phyloP scores from a whole-genome alignment of 2,888 invertebrate genomes.

The Oscheius sp. region DNA sequence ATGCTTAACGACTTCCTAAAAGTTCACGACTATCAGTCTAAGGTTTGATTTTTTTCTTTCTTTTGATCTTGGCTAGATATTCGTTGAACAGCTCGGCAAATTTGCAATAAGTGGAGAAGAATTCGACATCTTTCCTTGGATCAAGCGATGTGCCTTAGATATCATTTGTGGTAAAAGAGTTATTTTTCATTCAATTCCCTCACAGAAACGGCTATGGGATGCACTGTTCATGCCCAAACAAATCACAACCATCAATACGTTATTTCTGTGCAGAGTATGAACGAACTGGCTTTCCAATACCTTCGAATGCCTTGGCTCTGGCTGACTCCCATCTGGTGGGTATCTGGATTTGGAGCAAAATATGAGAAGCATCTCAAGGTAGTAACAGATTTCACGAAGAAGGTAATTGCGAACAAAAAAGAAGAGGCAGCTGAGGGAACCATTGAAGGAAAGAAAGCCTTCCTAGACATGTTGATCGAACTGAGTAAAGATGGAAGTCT shows the following conservation, averaged over 20 bases:
- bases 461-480: constrained; percentile 72
- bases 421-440: constrained; percentile 4
- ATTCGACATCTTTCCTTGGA: constrained; percentile 73
- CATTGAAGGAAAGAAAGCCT: constrained; percentile 55
- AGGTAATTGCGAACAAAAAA: constrained; percentile 45
- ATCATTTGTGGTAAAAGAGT: constrained; percentile 65
- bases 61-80: constrained; percentile 41
- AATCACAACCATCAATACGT: constrained; percentile 31
- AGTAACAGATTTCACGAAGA: constrained; percentile 62
- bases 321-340: constrained; percentile 74
- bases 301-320: constrained; percentile 75
- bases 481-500: constrained; percentile 62
- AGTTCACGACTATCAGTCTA: constrained; percentile 48
- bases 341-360: constrained; percentile 73
- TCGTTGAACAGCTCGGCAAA: constrained; percentile 46
- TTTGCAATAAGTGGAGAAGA: constrained; percentile 53
- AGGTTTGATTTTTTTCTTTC: constrained; percentile 31
- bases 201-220: constrained; percentile 36
- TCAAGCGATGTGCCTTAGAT: constrained; percentile 74
- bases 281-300: constrained; percentile 49
- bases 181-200: background rate
- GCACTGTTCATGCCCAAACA: constrained; percentile 30
- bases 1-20: constrained; percentile 72
- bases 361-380: constrained; percentile 53
- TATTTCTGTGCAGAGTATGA: constrained; percentile 24